A percentile compares a stretch with the other conserved stretches of the same genome.
Evolutionary conservation across 2,888 invertebrate species (phyloP).

Genomic region (Saturnia pavonia): DNA sequence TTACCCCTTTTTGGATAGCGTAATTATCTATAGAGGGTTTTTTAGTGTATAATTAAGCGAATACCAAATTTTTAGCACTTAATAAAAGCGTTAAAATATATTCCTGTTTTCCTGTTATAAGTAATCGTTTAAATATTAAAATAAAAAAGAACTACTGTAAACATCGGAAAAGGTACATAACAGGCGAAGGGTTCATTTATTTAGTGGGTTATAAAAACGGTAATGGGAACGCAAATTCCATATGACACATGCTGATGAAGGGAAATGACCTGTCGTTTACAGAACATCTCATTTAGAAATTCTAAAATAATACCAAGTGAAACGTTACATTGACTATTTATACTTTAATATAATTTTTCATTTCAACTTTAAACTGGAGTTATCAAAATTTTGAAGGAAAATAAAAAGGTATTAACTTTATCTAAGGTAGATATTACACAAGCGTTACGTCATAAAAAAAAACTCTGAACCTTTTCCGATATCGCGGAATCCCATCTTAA

Average conservation of each 20-base stretch:
- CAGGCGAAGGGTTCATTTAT: not conserved
- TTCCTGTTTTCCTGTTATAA: not conserved
- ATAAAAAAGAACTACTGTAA: not conserved
- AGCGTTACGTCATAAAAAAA: not conserved
- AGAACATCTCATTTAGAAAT: conserved; percentile 1
- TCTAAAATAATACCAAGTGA: not conserved
- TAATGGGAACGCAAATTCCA: conserved; percentile 2
- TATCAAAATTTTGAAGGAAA: not conserved
- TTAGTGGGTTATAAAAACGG: not conserved
- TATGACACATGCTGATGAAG: conserved; percentile 12
- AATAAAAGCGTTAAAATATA: too few species aligned
- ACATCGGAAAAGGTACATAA: not conserved
- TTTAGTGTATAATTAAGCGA: too few species aligned
- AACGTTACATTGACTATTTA: not conserved
- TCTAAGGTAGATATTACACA: not conserved
- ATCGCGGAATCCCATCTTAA: conserved; percentile 17
- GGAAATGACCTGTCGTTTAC: conserved; percentile 18
- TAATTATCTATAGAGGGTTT: too few species aligned
- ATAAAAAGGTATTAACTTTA: not conserved
- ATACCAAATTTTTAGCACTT: too few species aligned
- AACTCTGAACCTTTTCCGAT: not conserved
- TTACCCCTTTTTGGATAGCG: too few species aligned
- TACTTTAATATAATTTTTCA: not conserved
- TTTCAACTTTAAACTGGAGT: not conserved
- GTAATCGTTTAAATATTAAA: not conserved